phyloP scores from a whole-genome alignment of 2,888 invertebrate genomes.

The Tineola bisselliella region DNA sequence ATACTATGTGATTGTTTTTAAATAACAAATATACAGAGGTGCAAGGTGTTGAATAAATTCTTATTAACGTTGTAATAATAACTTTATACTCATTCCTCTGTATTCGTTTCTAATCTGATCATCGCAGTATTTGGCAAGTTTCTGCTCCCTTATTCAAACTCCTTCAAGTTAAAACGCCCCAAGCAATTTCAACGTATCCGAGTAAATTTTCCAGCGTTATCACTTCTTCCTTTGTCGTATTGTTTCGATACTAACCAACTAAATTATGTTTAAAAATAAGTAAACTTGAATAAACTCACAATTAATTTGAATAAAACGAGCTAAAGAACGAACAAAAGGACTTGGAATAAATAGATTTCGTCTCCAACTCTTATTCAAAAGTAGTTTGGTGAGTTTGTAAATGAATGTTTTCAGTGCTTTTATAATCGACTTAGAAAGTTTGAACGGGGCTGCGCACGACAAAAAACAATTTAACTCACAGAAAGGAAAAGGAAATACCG shows the following conservation, averaged over 20 bases:
- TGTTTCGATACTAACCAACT: neutral
- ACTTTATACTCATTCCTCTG: neutral
- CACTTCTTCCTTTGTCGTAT: neutral
- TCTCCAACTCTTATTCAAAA: slow-evolving; percentile 29
- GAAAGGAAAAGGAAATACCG: slow-evolving; percentile 34
- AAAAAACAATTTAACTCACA: slow-evolving; percentile 26
- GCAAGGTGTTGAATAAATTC: neutral
- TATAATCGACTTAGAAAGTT: slow-evolving; percentile 41
- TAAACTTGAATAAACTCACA: slow-evolving; percentile 12
- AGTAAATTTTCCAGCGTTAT: neutral
- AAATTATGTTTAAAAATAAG: neutral
- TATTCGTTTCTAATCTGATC: neutral
- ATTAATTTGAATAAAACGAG: slow-evolving; percentile 11
- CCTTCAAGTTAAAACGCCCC: neutral
- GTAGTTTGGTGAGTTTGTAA: slow-evolving; percentile 17
- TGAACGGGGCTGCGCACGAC: slow-evolving; percentile 22
- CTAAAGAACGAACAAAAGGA: slow-evolving; percentile 8
- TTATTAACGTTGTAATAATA: neutral
- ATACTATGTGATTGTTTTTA: too few relatives aligned
- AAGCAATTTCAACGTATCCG: neutral
- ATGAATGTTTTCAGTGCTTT: slow-evolving; percentile 42
- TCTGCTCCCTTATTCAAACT: neutral
- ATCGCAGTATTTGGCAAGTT: neutral
- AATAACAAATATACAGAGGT: too few relatives aligned
- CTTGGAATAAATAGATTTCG: slow-evolving; percentile 13